Percentiles rank a stretch among this genome's conserved stretches.
These are phyloP conservation scores for Drosophila lutescens DNA, from an alignment of 2,888 invertebrate species.

Conservation along the genomic window DNA sequence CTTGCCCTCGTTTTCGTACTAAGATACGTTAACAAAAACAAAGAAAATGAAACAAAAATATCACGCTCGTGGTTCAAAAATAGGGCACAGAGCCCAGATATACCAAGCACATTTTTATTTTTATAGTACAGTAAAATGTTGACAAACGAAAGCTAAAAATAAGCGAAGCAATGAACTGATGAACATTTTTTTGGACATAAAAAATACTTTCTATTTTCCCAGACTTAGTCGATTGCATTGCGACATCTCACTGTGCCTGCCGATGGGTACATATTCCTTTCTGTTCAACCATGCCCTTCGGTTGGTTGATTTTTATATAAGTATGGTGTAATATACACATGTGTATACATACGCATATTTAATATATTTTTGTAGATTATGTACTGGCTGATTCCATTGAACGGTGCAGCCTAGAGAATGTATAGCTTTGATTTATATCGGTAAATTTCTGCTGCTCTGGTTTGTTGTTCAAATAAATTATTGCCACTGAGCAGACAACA, in stretches of 20 bases:
- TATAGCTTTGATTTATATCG: conserved; percentile 5
- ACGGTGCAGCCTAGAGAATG: background rate
- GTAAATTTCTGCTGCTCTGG: background rate
- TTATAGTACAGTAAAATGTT: conserved; percentile 17
- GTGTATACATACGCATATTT: background rate
- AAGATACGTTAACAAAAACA: background rate
- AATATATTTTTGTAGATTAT: conserved; percentile 3
- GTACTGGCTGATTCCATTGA: background rate
- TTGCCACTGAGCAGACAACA: conserved; percentile 23
- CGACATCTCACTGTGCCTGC: conserved; percentile 3
- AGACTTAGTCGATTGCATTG: background rate
- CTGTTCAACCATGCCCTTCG: background rate
- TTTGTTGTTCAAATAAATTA: conserved; percentile 16
- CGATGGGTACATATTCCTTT: background rate
- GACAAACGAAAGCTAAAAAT: conserved; percentile 4
- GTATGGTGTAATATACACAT: background rate
- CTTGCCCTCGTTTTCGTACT: background rate
- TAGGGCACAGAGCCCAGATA: conserved; percentile 25
- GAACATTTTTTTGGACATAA: background rate
- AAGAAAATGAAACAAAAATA: background rate
- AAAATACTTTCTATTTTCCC: background rate
- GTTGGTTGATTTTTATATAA: no score
- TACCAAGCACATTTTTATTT: conserved; percentile 17
- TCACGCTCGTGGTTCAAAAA: conserved; percentile 3
- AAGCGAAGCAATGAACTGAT: background rate